Base-by-base conservation (phyloP, 1,140 invertebrate genomes). In the Anastrepha ludens region DNA sequence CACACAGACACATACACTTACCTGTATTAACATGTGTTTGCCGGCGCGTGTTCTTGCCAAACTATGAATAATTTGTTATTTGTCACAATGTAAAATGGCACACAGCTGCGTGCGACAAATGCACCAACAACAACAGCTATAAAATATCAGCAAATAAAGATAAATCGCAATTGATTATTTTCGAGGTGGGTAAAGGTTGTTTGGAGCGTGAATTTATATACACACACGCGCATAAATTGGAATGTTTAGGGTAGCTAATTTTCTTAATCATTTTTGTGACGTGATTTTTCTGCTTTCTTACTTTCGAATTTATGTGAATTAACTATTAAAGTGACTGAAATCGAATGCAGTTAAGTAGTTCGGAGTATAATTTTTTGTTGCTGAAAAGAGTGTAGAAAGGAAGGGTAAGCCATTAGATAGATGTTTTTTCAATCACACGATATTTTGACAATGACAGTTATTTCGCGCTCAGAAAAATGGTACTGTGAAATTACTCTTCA, bases 91-190 rank as follows among this genome's bases (percentile, higher is more conserved):
- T 29, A 11, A 81, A 29, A 29, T 55, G 47, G 47, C 74, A 29
- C n/a, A 11, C n/a, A 55, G 74, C 44, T 55, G 74, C 74, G n/a
- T 29, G 17, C n/a, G 3, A 70, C 9, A 29, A 9, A 81, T 55
- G 17, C 50, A 47, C 5, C 13, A 4, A 74, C 47, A 81, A 55
- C 70, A 74, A 47, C 41, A 65, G 6, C 55, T 13, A 2, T 41
- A n/a, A 81, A 3, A 20, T 11, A 20, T 0, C 6, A 29, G n/a
- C n/a, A 58, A 20, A 58, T 81, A 55, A 29, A n/a, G 20, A 81
- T 55, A 81, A 81, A 81, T 81, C 20, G 74, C 74, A 58, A 55
- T 58, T 81, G 74, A 81, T 47, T 81, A 11, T 74, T 74, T 17
- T 74, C 29, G 74, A 55, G 47, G 4, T 55, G 47, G 20, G 47